Evolutionary conservation across 1,140 invertebrate species (phyloP), one percentile per base, ranked within the genome.

Genomic region (Bilobella aurantiaca): DNA sequence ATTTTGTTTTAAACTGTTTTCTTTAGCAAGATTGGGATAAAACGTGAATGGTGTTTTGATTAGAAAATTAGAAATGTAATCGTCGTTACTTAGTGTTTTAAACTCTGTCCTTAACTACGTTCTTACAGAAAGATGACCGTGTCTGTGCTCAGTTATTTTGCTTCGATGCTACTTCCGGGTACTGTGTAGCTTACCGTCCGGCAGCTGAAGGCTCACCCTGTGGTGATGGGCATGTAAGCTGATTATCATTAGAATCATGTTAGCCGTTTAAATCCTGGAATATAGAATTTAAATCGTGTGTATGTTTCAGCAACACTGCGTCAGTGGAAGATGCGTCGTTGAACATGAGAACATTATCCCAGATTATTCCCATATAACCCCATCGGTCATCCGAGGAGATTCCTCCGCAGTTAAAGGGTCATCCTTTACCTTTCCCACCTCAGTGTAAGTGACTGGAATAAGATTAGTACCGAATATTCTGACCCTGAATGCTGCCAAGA

Each of bases 101-200:
- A n/a, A n/a, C n/a, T n/a, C 60, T 16, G 29, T n/a, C 16, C 60
- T 46, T 5, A 23, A 31, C 46, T 42, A 60, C 71, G 62, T 57
- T 34, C 34, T 75, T 77, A 72, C 76, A 86, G 84, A 94, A 94
- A 86, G 93, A 96, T 75, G 91, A 94, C 76, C 82, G 93, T 61
- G 93, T 96, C 27, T 96, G 93, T 78, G 91, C 92, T 34, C 93
- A 96, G 79, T 81, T 96, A 62, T 96, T 96, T 79, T 96, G 92
- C 78, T 95, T 95, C 76, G 93, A 96, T 78, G 86, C 90, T 49
- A 88, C 88, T 53, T 94, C 91, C 69, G 93, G 93, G 16, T 96
- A 95, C 78, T 96, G 93, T 79, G 92, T 96, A 59, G 69, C 92
- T 58, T 96, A 95, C 80, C 79, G 93, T 75, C 93, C 93, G 16